Base-by-base conservation (phyloP, 2,797 vertebrate species). In the Anisognathus igniventris region DNA sequence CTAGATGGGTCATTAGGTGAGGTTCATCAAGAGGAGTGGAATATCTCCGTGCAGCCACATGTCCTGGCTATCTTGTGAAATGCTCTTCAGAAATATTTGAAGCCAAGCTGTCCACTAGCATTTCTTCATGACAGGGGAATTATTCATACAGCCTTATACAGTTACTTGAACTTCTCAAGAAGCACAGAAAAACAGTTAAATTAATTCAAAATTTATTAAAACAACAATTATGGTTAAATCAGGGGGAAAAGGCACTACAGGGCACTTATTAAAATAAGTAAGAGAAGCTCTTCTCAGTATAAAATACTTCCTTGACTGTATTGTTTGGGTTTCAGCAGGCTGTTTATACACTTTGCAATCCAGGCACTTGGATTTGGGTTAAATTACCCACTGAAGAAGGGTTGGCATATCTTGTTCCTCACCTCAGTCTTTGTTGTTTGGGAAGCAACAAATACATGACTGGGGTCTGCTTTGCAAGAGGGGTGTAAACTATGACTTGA, bases 341-440 rank as follows among this genome's bases (percentile, higher is more conserved):
- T 73, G 33, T 42, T 86, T 12, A 39, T n/a, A 19, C n/a, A 50
- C 14, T 73, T 57, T 88, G 70, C 35, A 94, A 86, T 54, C 22
- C 42, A 86, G 35, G 42, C n/a, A 37, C 44, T 75, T 65, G 37
- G 30, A 28, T 94, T 78, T 93, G 56, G 54, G 30, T 48, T 94
- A 62, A 78, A 72, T 33, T 66, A 39, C 10, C 20, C 23, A 6
- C 44, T 37, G 54, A 56, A 78, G 47, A 79, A 79, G 14, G 14
- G 15, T 44, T 72, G 20, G 27, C 17, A 3, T 58, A 24, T 75
- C 37, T 48, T 62, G 14, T 33, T 61, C 37, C 62, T 88, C 35
- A 84, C 20, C 21, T 90, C 19, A 33, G n/a, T 14, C 44, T 79
- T 73, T 93, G 40, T 58, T 22, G n/a, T 61, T 81, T 24, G 48